These are phyloP conservation scores for Hybos culiciformis DNA, from an alignment of 2,888 invertebrate species.

Conservation along the genomic window DNA sequence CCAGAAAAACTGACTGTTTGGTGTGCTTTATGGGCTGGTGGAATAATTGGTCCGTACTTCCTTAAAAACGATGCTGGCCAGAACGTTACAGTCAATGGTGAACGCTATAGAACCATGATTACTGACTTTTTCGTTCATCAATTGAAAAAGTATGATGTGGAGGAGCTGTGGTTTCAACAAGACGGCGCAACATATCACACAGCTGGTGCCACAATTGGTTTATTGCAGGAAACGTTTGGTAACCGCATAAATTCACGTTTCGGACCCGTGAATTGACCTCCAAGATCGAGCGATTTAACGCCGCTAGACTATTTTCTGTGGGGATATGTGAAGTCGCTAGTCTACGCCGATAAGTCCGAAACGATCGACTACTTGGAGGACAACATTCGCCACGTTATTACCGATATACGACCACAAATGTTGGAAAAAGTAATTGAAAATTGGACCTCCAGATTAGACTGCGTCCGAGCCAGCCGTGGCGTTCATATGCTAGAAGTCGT, in stretches of 20 bases:
- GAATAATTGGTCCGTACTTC: slow-evolving; percentile 6
- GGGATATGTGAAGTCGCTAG: slow-evolving; percentile 1
- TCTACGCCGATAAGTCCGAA: slow-evolving; percentile 1
- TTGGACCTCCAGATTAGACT: background rate
- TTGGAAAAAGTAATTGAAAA: slow-evolving; percentile 1
- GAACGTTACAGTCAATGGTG: slow-evolving; percentile 8
- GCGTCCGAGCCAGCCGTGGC: background rate
- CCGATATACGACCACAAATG: background rate
- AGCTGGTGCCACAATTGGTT: slow-evolving; percentile 1
- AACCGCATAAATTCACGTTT: slow-evolving; percentile 3
- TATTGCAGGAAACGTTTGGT: slow-evolving; percentile 8
- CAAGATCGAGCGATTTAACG: background rate
- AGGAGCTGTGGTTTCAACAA: slow-evolving; percentile 6
- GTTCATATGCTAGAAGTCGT: background rate
- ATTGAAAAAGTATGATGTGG: slow-evolving; percentile 5
- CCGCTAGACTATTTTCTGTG: background rate
- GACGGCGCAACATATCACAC: slow-evolving; percentile 7
- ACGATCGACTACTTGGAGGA: slow-evolving; percentile 1
- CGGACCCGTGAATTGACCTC: background rate
- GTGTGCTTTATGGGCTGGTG: slow-evolving; percentile 8
- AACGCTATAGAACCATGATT: slow-evolving; percentile 9
- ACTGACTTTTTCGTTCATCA: slow-evolving; percentile 8
- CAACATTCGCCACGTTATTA: slow-evolving; percentile 3
- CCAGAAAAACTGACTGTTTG: too few relatives aligned
- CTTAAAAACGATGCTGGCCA: slow-evolving; percentile 7